Conservation (phyloP, 1,140 invertebrate genomes). For the Stegodyphus mimosarum region DNA sequence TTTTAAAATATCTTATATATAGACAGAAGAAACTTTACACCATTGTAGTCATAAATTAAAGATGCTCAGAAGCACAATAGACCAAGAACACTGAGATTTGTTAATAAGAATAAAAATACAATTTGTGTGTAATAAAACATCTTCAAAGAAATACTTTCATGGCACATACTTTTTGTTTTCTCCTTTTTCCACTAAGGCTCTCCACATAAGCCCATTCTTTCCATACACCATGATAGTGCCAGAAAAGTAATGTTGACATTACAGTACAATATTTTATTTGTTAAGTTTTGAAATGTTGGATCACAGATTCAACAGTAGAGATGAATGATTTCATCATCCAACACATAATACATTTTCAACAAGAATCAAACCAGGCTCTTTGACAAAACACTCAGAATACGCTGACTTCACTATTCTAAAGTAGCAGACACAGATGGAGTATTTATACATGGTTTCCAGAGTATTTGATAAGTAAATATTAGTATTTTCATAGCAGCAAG, state of each 20-base stretch:
- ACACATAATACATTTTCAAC: constrained; percentile 12
- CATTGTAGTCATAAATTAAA: constrained; percentile 51
- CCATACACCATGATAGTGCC: not conserved
- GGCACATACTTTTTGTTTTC: not conserved
- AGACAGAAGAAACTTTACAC: constrained; percentile 36
- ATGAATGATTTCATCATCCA: constrained; percentile 11
- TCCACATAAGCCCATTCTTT: not conserved
- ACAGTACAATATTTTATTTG: not conserved
- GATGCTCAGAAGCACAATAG: constrained; percentile 41
- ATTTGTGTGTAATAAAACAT: constrained; percentile 19
- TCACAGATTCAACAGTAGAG: constrained; percentile 30
- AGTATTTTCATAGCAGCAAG: constrained; percentile 4
- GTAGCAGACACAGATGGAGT: constrained; percentile 43
- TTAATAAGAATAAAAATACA: constrained; percentile 50
- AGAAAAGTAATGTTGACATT: not conserved
- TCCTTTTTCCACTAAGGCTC: not conserved
- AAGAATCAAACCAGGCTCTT: constrained; percentile 46
- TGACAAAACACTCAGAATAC: constrained; percentile 28
- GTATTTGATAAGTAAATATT: constrained; percentile 15
- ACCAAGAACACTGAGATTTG: constrained; percentile 45
- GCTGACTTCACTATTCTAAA: constrained; percentile 24
- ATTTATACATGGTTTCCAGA: constrained; percentile 33
- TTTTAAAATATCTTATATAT: constrained; percentile 50
- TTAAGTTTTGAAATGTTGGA: constrained; percentile 39
- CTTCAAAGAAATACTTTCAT: not conserved